Percentiles rank a stretch among this genome's conserved stretches.
These are phyloP conservation scores for Eurypyga helias DNA, from an alignment of 2,113 vertebrate species.

Conservation along the genomic window DNA sequence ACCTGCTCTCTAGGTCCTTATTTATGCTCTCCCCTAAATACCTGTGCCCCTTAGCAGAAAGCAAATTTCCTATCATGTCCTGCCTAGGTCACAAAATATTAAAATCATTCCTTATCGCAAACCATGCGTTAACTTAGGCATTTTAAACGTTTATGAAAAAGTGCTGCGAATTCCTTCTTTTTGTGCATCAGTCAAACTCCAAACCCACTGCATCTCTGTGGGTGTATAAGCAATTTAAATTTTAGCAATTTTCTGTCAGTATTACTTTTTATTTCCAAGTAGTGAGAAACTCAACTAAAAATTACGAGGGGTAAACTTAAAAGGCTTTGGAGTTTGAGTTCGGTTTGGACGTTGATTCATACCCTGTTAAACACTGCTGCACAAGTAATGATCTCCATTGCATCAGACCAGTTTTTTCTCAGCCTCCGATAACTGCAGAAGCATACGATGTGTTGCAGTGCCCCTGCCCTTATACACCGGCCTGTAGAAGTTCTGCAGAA, in stretches of 20 bases:
- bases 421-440: neutral
- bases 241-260: constrained; percentile 38
- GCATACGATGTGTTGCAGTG: neutral
- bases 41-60: constrained; percentile 15
- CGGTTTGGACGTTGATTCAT: neutral
- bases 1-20: constrained; percentile 32
- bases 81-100: constrained; percentile 20
- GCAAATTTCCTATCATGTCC: constrained; percentile 27
- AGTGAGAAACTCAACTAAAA: neutral
- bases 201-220: constrained; percentile 58
- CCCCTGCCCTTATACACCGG: neutral
- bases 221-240: constrained; percentile 58
- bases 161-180: constrained; percentile 42
- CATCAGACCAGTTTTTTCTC: neutral
- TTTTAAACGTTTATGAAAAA: constrained; percentile 59
- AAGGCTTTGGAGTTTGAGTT: neutral
- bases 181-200: constrained; percentile 43
- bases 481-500: neutral
- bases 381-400: neutral
- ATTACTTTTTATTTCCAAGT: constrained; percentile 17
- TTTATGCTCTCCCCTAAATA: constrained; percentile 13
- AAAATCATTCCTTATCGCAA: constrained; percentile 47
- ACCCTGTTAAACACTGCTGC: neutral
- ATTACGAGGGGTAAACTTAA: neutral
- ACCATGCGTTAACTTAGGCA: neutral